Conservation (phyloP, 2,113 vertebrate genomes). For the Manacus vitellinus region DNA sequence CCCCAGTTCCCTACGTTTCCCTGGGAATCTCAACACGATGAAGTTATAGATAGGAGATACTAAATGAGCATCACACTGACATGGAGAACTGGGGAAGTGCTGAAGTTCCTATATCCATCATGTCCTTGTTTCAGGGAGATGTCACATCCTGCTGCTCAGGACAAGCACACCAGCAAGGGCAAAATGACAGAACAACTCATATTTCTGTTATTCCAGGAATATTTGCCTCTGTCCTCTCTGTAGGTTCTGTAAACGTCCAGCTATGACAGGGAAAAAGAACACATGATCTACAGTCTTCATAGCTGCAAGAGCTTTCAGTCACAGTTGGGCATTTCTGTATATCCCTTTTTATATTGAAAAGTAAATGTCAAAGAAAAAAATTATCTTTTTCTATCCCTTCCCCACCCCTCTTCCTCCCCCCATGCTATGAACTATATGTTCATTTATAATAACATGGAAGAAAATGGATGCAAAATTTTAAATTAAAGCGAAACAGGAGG, state of each 20-base stretch:
- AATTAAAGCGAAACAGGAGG: slow-evolving; percentile 1
- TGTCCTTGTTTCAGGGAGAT: background rate
- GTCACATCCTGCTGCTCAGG: background rate
- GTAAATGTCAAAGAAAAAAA: background rate
- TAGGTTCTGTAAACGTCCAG: background rate
- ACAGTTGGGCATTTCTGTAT: background rate
- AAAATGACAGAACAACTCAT: background rate
- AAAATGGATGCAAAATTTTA: background rate
- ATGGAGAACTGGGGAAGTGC: background rate
- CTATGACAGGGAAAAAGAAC: background rate
- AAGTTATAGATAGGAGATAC: background rate
- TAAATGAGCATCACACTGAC: background rate
- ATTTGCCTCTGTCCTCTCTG: background rate
- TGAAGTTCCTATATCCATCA: background rate
- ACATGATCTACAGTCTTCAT: background rate
- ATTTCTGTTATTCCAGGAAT: background rate
- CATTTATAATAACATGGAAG: background rate
- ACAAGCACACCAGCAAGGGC: background rate
- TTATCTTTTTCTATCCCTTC: background rate
- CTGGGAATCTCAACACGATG: background rate
- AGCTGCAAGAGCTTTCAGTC: background rate
- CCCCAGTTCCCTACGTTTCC: background rate
- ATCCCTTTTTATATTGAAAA: background rate
- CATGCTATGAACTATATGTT: background rate
- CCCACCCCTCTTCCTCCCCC: fast-evolving